These are phyloP conservation scores for Doris montereyensis DNA, from an alignment of 2,888 invertebrate species.

Conservation along the genomic window DNA sequence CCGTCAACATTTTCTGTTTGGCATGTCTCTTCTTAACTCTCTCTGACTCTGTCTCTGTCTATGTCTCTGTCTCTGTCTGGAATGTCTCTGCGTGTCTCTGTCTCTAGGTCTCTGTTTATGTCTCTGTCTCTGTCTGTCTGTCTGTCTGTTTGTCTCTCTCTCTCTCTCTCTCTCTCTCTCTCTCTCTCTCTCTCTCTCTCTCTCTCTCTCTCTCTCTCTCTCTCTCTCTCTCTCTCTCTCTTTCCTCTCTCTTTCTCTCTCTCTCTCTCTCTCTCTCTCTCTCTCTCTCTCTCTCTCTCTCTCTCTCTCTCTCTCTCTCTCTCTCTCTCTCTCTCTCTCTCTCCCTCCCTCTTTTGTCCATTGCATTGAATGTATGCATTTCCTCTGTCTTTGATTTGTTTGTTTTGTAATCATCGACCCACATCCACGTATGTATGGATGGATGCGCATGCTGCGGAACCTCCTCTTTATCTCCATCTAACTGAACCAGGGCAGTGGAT, in stretches of 20 bases:
- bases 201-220: background rate
- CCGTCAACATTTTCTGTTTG: too few relatives aligned
- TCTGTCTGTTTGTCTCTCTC: constrained; percentile 15
- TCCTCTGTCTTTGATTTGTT: too few relatives aligned
- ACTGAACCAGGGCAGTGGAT: too few relatives aligned
- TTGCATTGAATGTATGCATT: too few relatives aligned
- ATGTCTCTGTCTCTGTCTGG: background rate
- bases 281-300: background rate
- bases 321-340: background rate
- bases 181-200: background rate
- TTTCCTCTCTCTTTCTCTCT: constrained; percentile 12
- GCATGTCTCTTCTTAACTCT: background rate
- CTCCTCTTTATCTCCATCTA: too few relatives aligned
- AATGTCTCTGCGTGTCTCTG: background rate
- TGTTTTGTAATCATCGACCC: too few relatives aligned
- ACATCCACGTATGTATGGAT: too few relatives aligned
- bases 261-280: constrained; percentile 7
- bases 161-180: background rate
- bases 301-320: background rate
- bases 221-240: constrained; percentile 25
- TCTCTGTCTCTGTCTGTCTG: constrained; percentile 1
- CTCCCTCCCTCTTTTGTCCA: background rate
- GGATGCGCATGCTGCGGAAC: too few relatives aligned
- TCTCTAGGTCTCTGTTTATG: constrained; percentile 3
- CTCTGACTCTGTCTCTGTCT: constrained; percentile 9